These are phyloP conservation scores for Drosophila eugracilis DNA, from an alignment of 1,140 invertebrate species.

Conservation along the genomic window DNA sequence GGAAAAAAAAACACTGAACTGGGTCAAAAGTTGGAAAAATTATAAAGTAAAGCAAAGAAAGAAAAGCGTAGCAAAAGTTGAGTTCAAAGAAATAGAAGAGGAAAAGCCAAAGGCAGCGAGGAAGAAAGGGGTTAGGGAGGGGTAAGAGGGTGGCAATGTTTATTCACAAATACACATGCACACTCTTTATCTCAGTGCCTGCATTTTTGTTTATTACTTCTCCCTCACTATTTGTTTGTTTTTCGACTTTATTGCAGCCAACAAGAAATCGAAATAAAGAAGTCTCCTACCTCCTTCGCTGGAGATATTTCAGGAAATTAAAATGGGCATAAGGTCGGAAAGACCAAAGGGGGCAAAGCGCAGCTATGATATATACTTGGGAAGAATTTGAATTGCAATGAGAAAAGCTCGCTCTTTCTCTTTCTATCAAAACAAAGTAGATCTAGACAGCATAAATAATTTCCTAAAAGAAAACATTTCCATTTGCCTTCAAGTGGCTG, in stretches of 20 bases:
- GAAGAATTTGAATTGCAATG: constrained; percentile 22
- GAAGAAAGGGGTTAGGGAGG: constrained; percentile 6
- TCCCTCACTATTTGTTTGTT: constrained; percentile 74
- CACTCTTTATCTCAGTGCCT: constrained; percentile 19
- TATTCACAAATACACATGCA: constrained; percentile 39
- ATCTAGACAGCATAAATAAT: not conserved
- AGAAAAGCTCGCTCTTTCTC: not conserved
- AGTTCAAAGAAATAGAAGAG: constrained; percentile 57
- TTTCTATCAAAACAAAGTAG: not conserved
- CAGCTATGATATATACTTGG: constrained; percentile 5
- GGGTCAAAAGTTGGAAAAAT: constrained; percentile 81
- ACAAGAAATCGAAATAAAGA: constrained; percentile 41
- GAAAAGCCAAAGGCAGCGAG: constrained; percentile 15
- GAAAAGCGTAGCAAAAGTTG: constrained; percentile 70
- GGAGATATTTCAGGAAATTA: constrained; percentile 34
- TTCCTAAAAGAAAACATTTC: not conserved
- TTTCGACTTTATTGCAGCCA: constrained; percentile 58
- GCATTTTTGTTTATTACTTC: constrained; percentile 68
- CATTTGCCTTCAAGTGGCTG: not conserved
- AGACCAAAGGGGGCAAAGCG: not conserved
- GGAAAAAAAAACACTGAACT: too few relatives aligned
- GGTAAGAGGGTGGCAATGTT: constrained; percentile 36
- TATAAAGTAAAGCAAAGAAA: constrained; percentile 69
- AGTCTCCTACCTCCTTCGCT: too few relatives aligned
- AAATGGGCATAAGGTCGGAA: constrained; percentile 28